These are phyloP conservation scores for Tolypeutes matacus DNA, from an alignment of 2,797 vertebrate genomes.

Conservation along the genomic window DNA sequence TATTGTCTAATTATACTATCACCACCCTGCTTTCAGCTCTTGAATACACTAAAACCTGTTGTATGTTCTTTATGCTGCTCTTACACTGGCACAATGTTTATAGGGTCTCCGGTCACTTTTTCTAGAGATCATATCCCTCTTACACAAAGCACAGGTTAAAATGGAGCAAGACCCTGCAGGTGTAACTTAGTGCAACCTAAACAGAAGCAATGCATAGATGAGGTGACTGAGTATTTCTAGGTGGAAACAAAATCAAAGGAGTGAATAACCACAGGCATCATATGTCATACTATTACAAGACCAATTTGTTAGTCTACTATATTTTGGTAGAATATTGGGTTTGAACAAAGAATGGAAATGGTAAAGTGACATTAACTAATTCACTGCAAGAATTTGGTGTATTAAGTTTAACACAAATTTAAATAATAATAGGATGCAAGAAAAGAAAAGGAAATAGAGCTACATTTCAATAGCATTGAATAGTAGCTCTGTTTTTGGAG, in stretches of 20 bases:
- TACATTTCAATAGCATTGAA: conserved; percentile 69
- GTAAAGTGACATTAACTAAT: conserved; percentile 49
- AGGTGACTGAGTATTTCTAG: conserved; percentile 23
- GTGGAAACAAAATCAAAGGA: conserved; percentile 66
- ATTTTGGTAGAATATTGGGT: conserved; percentile 52
- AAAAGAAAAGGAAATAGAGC: conserved; percentile 68
- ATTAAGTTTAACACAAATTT: conserved; percentile 75
- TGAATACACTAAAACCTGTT: background rate
- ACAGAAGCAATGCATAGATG: conserved; percentile 66
- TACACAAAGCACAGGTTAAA: conserved; percentile 66
- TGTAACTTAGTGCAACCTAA: conserved; percentile 37
- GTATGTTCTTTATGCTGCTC: background rate
- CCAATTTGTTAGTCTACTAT: conserved; percentile 60
- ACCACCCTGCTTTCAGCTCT: background rate
- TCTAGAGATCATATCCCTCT: conserved; percentile 49
- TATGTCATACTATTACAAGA: conserved; percentile 74
- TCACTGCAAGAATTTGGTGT: conserved; percentile 25
- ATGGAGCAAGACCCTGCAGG: conserved; percentile 22
- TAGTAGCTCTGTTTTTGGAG: conserved; percentile 74
- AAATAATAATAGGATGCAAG: conserved; percentile 74
- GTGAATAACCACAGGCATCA: conserved; percentile 49
- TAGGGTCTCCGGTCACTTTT: background rate
- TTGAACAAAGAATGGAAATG: conserved; percentile 77
- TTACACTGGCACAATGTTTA: background rate
- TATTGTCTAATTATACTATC: background rate